Conservation (phyloP, 2,888 invertebrate species). For the Dendrolimus houi region DNA sequence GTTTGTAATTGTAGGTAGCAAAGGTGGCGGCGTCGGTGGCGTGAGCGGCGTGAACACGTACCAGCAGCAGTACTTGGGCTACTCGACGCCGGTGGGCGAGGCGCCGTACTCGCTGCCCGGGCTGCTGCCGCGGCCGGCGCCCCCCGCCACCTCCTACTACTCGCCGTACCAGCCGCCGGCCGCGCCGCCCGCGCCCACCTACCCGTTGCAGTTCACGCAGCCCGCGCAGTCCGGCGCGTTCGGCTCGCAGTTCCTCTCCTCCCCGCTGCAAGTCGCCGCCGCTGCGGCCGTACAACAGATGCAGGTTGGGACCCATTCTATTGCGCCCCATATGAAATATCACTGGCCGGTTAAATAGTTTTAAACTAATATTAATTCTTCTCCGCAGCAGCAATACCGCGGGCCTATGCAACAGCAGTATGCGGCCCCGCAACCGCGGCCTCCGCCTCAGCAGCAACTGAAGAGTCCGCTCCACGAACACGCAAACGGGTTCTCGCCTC, state of each 20-base stretch:
- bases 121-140: conserved; percentile 64
- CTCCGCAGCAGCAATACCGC: conserved; percentile 60
- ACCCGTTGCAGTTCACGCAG: conserved; percentile 79
- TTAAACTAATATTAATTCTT: neutral
- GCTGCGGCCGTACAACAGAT: conserved; percentile 69
- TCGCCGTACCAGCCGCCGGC: conserved; percentile 64
- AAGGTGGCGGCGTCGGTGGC: conserved; percentile 57
- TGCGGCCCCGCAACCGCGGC: conserved; percentile 52
- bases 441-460: conserved; percentile 65
- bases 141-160: conserved; percentile 67
- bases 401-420: conserved; percentile 65
- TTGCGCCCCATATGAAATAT: too few relatives aligned
- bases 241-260: conserved; percentile 62
- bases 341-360: too few relatives aligned
- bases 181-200: conserved; percentile 76
- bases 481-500: conserved; percentile 73
- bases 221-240: conserved; percentile 72
- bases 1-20: conserved; percentile 35
- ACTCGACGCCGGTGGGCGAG: conserved; percentile 63
- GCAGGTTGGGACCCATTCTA: conserved; percentile 36
- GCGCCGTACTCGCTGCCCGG: conserved; percentile 62
- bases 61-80: conserved; percentile 69
- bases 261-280: conserved; percentile 64
- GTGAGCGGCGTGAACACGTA: conserved; percentile 66
- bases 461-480: conserved; percentile 77